Conservation (phyloP, 2,888 invertebrate genomes). For the Amphipyra tragopoginis region DNA sequence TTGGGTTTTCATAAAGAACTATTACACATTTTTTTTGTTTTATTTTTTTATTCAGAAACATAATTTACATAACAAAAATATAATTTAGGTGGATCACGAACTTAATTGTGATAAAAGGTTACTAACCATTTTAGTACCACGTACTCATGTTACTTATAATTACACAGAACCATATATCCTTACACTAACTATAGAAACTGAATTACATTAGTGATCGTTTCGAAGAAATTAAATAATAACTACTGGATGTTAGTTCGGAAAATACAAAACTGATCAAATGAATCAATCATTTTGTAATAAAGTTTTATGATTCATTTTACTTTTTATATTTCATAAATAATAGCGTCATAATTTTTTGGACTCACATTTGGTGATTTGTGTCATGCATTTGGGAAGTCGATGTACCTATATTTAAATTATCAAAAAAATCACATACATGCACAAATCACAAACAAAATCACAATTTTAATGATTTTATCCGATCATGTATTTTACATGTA, state of each 20-base stretch:
- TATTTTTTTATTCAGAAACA: conserved; percentile 30
- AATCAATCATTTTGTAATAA: background rate
- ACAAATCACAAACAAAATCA: conserved; percentile 42
- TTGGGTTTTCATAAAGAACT: background rate
- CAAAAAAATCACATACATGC: conserved; percentile 12
- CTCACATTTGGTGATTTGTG: conserved; percentile 34
- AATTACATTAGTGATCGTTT: conserved; percentile 1
- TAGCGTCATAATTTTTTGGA: conserved; percentile 32
- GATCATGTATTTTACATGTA: conserved; percentile 30
- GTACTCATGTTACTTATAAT: conserved; percentile 8
- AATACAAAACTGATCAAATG: background rate
- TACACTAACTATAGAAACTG: background rate
- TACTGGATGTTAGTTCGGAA: background rate
- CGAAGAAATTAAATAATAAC: background rate
- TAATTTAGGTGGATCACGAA: conserved; percentile 48
- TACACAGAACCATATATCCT: conserved; percentile 9
- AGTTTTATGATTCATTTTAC: background rate
- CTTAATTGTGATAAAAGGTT: conserved; percentile 15
- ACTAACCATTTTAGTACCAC: conserved; percentile 18
- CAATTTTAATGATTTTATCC: conserved; percentile 35
- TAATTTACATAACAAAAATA: conserved; percentile 50
- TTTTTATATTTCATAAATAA: conserved; percentile 20
- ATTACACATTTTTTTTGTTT: background rate
- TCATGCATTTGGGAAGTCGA: conserved; percentile 3
- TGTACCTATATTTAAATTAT: conserved; percentile 3